Evolutionary conservation across 2,797 vertebrate species (phyloP).

Genomic region (Cacajao melanocephalus): DNA sequence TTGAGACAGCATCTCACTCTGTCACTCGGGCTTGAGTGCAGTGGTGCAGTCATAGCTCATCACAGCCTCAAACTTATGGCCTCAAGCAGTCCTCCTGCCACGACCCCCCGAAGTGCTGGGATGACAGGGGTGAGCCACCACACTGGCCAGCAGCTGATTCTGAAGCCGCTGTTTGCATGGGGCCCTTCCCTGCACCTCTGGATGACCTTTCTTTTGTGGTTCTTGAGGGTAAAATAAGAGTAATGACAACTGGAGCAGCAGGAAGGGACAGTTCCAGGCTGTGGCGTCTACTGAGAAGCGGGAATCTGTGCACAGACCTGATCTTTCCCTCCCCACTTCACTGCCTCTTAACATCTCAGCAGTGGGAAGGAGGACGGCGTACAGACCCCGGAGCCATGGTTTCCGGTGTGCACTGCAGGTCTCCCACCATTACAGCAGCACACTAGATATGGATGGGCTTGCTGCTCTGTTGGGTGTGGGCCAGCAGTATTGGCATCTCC

Average conservation of each 20-base stretch:
- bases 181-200: not conserved
- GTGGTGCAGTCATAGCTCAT: not conserved
- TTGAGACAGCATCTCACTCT: not conserved
- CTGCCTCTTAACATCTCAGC: not conserved
- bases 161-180: not conserved
- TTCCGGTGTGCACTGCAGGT: accelerated
- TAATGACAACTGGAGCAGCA: not conserved
- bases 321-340: accelerated
- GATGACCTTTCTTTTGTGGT: not conserved
- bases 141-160: not conserved
- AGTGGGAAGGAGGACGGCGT: accelerated
- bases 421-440: not conserved
- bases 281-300: too few relatives aligned
- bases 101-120: not conserved
- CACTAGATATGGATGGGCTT: accelerated
- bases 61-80: not conserved
- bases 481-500: not conserved
- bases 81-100: not conserved
- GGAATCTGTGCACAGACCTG: not conserved
- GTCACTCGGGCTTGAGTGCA: not conserved
- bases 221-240: not conserved
- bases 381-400: accelerated
- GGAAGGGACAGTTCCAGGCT: not conserved
- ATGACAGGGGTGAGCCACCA: too few relatives aligned
- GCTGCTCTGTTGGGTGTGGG: accelerated